These are phyloP conservation scores for Ascidia mentula DNA, from an alignment of 23 tunicate species.

Conservation along the genomic window DNA sequence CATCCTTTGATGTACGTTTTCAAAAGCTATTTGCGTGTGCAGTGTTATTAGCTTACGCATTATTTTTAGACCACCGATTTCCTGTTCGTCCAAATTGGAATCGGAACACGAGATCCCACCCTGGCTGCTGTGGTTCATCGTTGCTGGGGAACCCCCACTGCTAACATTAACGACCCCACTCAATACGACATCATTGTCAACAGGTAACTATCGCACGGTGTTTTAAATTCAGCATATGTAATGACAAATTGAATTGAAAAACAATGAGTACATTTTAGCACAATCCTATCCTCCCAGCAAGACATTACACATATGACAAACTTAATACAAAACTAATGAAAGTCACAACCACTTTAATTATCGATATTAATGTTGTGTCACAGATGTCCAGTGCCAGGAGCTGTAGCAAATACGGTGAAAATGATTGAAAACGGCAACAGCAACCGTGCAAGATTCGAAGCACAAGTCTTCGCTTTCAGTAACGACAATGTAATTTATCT, in stretches of 20 bases:
- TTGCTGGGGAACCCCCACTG: conserved; percentile 37
- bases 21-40: too few species aligned
- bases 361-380: too few species aligned
- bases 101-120: neutral
- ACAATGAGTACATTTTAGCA: too few species aligned
- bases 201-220: too few species aligned
- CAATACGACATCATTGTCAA: conserved; percentile 17
- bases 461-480: conserved; percentile 22
- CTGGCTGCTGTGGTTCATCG: conserved; percentile 2
- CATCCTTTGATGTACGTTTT: neutral
- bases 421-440: conserved; percentile 16
- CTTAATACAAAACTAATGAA: too few species aligned
- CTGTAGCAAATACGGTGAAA: conserved; percentile 7
- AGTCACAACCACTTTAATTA: too few species aligned
- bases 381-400: conserved; percentile 8
- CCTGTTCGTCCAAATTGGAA: conserved; percentile 15
- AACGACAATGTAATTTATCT: conserved; percentile 26
- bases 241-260: neutral
- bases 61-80: neutral
- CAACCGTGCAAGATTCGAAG: neutral
- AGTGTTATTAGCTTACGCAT: too few species aligned
- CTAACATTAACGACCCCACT: conserved; percentile 7
- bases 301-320: too few species aligned
- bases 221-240: neutral
- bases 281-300: too few species aligned